Percentiles rank a stretch among this genome's conserved stretches.
Evolutionary conservation across 2,797 vertebrate species (phyloP).

Genomic region (Anabas testudineus): DNA sequence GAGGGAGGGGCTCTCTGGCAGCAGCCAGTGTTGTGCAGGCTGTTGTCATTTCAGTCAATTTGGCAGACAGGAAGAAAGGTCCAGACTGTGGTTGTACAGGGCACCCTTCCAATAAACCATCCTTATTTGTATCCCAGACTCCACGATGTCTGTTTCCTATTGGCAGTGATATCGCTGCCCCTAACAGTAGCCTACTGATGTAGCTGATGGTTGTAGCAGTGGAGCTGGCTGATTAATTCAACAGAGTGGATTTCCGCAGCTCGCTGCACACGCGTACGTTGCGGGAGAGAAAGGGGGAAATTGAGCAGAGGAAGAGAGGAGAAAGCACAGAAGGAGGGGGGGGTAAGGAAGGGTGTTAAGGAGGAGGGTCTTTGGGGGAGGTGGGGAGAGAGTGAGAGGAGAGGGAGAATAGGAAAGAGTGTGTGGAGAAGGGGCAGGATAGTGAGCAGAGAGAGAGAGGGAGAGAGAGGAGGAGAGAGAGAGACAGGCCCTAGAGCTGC

Average conservation of each 20-base stretch:
- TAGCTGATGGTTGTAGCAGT: slow-evolving; percentile 63
- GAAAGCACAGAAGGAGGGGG: slow-evolving; percentile 43
- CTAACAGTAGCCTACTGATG: slow-evolving; percentile 54
- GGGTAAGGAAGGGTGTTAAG: slow-evolving; percentile 74
- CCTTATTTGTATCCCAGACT: slow-evolving; percentile 44
- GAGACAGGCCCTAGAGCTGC: slow-evolving; percentile 76
- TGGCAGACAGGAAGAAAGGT: slow-evolving; percentile 42
- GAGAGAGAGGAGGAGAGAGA: slow-evolving; percentile 42
- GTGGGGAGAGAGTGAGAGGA: slow-evolving; percentile 69
- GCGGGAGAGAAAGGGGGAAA: slow-evolving; percentile 56
- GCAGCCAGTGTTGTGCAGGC: slow-evolving; percentile 47
- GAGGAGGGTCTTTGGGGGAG: slow-evolving; percentile 74
- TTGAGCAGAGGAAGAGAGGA: slow-evolving; percentile 49
- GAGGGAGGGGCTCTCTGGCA: slow-evolving; percentile 48
- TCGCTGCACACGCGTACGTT: slow-evolving; percentile 64
- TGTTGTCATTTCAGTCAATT: slow-evolving; percentile 51
- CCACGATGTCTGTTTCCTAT: slow-evolving; percentile 49
- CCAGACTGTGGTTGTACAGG: slow-evolving; percentile 41
- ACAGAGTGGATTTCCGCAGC: slow-evolving; percentile 80
- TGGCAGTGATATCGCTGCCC: slow-evolving; percentile 48
- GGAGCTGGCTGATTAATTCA: slow-evolving; percentile 78
- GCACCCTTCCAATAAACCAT: slow-evolving; percentile 39
- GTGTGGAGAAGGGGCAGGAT: slow-evolving; percentile 66
- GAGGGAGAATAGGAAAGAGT: slow-evolving; percentile 69
- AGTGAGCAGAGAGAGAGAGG: slow-evolving; percentile 39